Conservation (phyloP, 1,140 invertebrate genomes). For the Pseudomyrmex pallidus region DNA sequence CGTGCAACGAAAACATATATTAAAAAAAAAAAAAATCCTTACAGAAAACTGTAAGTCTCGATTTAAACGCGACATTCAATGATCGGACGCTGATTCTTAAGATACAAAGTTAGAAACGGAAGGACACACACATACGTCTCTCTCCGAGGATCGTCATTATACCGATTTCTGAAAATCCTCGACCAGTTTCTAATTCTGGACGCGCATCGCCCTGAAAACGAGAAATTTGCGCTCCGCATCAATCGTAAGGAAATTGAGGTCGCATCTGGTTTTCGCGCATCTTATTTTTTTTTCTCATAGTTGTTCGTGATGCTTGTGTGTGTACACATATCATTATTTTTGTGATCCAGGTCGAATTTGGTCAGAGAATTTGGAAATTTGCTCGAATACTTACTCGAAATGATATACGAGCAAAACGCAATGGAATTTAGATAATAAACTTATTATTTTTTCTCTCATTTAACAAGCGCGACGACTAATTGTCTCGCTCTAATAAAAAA, state of each 20-base stretch:
- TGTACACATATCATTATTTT: conserved; percentile 70
- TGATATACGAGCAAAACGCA: neutral
- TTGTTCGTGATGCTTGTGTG: conserved; percentile 4
- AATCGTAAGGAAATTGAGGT: conserved; percentile 56
- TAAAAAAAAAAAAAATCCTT: neutral
- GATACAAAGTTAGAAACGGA: conserved; percentile 3
- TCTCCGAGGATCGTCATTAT: conserved; percentile 3
- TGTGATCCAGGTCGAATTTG: conserved; percentile 64
- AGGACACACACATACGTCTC: neutral
- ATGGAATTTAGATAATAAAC: conserved; percentile 7
- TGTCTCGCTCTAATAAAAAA: no score
- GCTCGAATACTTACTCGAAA: neutral
- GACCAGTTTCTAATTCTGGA: conserved; percentile 43
- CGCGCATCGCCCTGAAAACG: conserved; percentile 25
- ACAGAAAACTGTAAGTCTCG: conserved; percentile 8
- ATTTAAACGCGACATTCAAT: neutral
- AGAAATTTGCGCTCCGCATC: conserved; percentile 39
- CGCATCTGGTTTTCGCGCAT: conserved; percentile 60
- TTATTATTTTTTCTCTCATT: no score
- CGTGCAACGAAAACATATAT: neutral
- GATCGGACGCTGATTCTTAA: conserved; percentile 28
- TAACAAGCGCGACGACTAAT: no score
- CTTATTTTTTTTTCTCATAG: conserved; percentile 43
- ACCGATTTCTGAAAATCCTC: conserved; percentile 11
- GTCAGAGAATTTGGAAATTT: conserved; percentile 46